Conservation (phyloP, 1,140 invertebrate species). For the Diachasma alloeum region DNA sequence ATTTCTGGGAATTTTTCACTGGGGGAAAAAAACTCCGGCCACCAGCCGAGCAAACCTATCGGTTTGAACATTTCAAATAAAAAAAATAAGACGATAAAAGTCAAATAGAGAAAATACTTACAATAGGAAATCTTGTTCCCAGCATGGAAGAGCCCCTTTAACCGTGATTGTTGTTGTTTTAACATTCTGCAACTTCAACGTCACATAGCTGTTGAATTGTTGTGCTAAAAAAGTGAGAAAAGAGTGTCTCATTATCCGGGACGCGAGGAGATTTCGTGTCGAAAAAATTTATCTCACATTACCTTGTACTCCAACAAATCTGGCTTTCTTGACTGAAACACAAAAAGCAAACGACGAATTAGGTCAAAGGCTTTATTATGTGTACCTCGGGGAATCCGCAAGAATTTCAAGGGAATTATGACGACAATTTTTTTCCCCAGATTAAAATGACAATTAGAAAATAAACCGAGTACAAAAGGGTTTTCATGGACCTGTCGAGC, state of each 20-base stretch:
- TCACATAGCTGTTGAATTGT: constrained; percentile 92
- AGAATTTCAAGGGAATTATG: background rate
- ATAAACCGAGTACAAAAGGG: background rate
- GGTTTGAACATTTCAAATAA: too few species aligned
- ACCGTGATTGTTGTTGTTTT: constrained; percentile 97
- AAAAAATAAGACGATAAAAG: background rate
- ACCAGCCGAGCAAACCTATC: too few species aligned
- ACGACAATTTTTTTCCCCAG: background rate
- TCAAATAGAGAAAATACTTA: constrained; percentile 71
- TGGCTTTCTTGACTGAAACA: constrained; percentile 61
- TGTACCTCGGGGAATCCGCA: background rate
- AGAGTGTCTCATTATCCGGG: background rate
- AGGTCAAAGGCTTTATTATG: background rate
- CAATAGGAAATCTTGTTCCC: constrained; percentile 99
- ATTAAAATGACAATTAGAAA: background rate
- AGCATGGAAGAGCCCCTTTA: constrained; percentile 92
- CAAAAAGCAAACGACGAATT: constrained; percentile 30
- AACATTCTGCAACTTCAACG: constrained; percentile 96
- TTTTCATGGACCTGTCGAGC: too few species aligned
- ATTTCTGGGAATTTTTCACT: too few species aligned
- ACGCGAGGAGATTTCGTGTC: background rate
- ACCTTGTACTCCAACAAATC: constrained; percentile 57
- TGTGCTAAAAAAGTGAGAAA: constrained; percentile 69
- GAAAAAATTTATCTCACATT: constrained; percentile 9
- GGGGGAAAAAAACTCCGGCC: too few species aligned